Evolutionary conservation across 2,888 invertebrate species (phyloP), one percentile per base, ranked within the genome.

Genomic region (Scelioninae gen. 2): DNA sequence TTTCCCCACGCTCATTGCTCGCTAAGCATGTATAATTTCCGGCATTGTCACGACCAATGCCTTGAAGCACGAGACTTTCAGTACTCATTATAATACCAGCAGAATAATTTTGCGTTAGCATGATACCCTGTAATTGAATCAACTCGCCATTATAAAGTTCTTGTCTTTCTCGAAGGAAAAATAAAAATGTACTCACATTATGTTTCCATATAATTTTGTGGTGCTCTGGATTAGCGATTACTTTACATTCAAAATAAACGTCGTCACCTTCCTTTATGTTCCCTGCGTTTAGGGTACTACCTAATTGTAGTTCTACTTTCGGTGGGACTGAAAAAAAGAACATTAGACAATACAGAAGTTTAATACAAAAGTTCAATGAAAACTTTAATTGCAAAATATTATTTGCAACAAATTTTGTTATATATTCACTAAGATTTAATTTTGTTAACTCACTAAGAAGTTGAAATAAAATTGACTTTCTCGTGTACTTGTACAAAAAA

Each of bases 51-150:
- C 94, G 90, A 28, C 92, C 92, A 80, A 96, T 94, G 79, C 92
- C 91, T 87, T 96, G 96, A 61, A 96, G 90, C 60, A 96, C 95
- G 79, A 96, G 88, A 65, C 95, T 95, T 86, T 95, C 93, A 74
- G 95, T 94, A 87, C 95, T 95, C 84, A 96, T 92, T 81, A 96
- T 94, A 77, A 96, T 90, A 63, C 96, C 95, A 61, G 93, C 91
- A 39, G 94, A 92, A 85, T 93, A 90, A 86, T 95, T 95, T 87
- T 95, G 94, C 75, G 91, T 90, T 68, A 96, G 92, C 78, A 91
- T 87, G 69, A 89, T 89, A 35, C 93, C 93, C 95, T 95, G 87
- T 53, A 76, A 39, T 41, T 18, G 45, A 50, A 61, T 18, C 9
- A 37, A 53, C 5, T 25, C n/a, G 2, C 2, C 16, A 13, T 15